phyloP scores from a whole-genome alignment of 2,797 vertebrate genomes.

The Brotula barbata region DNA sequence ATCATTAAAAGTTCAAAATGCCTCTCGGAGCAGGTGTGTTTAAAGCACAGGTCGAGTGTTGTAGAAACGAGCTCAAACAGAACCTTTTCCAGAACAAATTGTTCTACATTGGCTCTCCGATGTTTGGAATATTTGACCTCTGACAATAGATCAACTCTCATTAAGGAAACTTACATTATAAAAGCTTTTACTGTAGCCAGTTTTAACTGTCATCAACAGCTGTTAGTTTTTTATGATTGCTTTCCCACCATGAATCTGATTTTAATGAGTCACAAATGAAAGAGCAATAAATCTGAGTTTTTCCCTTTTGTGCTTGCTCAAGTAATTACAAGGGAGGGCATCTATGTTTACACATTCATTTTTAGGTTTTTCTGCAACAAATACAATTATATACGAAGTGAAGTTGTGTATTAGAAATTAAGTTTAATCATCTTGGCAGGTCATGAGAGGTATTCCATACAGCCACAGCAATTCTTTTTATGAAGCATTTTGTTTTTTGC shows the following conservation, averaged over 20 bases:
- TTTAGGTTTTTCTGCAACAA: neutral
- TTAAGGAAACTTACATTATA: constrained; percentile 19
- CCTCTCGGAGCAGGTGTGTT: constrained; percentile 58
- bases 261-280: constrained; percentile 41
- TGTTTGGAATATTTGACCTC: constrained; percentile 51
- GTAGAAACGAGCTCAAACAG: constrained; percentile 51
- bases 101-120: constrained; percentile 39
- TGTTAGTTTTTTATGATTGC: constrained; percentile 37
- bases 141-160: constrained; percentile 47
- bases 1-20: constrained; percentile 38
- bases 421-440: neutral
- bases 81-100: constrained; percentile 45
- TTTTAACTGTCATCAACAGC: constrained; percentile 41
- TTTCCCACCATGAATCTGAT: constrained; percentile 40
- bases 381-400: neutral
- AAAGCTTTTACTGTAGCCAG: constrained; percentile 21
- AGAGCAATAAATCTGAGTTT: constrained; percentile 22
- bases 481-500: constrained; percentile 59
- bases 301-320: too few species aligned
- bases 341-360: too few species aligned
- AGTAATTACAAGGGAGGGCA: too few species aligned
- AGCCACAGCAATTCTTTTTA: constrained; percentile 19
- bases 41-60: constrained; percentile 52
- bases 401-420: constrained; percentile 1
- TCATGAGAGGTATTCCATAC: constrained; percentile 16